phyloP scores from a whole-genome alignment of 2,888 invertebrate genomes.

The Ophion slaviceki region DNA sequence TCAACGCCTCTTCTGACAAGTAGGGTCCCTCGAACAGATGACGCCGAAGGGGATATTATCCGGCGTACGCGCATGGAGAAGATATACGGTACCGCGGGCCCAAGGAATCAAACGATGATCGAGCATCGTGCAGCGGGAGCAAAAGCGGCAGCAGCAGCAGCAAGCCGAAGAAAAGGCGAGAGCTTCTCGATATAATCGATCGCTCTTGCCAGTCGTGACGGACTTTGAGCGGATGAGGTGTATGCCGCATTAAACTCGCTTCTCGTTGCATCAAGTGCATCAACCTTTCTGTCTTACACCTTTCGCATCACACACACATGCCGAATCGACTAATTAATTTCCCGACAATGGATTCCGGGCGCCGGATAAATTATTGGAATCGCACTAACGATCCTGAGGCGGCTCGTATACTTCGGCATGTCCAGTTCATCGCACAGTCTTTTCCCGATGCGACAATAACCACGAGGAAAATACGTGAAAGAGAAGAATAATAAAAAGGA shows the following conservation, averaged over 20 bases:
- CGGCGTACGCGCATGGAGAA: not conserved
- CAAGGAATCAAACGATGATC: constrained; percentile 54
- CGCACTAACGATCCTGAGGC: constrained; percentile 49
- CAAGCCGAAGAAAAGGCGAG: constrained; percentile 16
- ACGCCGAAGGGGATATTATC: constrained; percentile 53
- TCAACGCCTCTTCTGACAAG: constrained; percentile 61
- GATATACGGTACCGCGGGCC: constrained; percentile 36
- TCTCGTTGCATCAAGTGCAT: constrained; percentile 22
- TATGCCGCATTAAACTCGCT: not conserved
- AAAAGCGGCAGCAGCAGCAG: constrained; percentile 2
- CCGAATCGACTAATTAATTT: constrained; percentile 52
- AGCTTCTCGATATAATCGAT: constrained; percentile 62
- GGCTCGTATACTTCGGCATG: not conserved
- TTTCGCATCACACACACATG: not conserved
- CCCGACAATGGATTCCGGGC: constrained; percentile 42
- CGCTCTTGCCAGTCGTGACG: constrained; percentile 39
- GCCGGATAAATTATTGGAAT: constrained; percentile 44
- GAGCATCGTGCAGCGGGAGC: constrained; percentile 29
- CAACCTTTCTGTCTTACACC: constrained; percentile 1
- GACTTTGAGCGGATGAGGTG: constrained; percentile 22
- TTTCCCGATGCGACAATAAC: constrained; percentile 54
- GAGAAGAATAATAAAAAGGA: constrained; percentile 34
- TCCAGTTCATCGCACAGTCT: constrained; percentile 49
- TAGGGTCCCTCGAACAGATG: constrained; percentile 63
- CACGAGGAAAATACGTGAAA: constrained; percentile 52